Conservation (phyloP, 2,113 vertebrate species). For the Antechinus flavipes region DNA sequence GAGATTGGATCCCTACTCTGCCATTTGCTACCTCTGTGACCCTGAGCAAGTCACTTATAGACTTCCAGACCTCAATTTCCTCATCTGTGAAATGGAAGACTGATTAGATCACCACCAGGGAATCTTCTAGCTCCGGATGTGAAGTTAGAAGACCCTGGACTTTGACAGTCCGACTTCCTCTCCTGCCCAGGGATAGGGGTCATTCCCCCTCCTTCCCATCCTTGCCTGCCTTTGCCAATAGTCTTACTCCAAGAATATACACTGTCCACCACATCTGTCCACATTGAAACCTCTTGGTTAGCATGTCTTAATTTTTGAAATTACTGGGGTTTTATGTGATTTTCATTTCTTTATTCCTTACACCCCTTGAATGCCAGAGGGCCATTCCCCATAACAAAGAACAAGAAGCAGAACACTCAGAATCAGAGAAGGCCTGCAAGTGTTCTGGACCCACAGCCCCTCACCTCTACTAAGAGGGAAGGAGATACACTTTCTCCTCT, state of each 20-base stretch:
- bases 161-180: background rate
- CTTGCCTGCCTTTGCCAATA: background rate
- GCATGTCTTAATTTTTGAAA: background rate
- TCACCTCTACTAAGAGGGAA: background rate
- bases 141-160: background rate
- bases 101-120: background rate
- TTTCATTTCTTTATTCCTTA: background rate
- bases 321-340: background rate
- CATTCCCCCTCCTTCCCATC: background rate
- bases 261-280: background rate
- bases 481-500: background rate
- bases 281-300: background rate
- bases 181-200: background rate
- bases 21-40: background rate
- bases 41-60: background rate
- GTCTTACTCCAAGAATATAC: background rate
- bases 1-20: background rate
- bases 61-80: background rate
- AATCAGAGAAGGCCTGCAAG: too few species aligned
- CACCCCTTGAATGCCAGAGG: background rate
- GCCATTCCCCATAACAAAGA: background rate
- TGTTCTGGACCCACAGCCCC: background rate
- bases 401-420: background rate
- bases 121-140: background rate
- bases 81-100: background rate